Percentiles rank a stretch among this genome's conserved stretches.
phyloP scores from a whole-genome alignment of 2,113 vertebrate species.

The Melanerpes formicivorus region DNA sequence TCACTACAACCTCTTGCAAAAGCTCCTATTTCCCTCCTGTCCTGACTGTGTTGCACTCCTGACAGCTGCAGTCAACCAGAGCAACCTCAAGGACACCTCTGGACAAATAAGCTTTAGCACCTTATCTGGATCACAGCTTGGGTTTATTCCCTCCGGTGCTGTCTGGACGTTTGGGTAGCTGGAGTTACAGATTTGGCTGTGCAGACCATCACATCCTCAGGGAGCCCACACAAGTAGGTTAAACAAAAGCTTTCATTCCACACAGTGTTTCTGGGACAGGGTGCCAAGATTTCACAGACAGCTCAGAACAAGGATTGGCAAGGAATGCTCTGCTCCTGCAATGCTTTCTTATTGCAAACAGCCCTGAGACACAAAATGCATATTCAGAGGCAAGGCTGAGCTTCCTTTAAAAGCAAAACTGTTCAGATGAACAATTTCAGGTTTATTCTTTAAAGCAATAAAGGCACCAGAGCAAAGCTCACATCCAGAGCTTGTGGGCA shows the following conservation, averaged over 20 bases:
- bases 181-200: background rate
- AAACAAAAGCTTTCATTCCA: conserved; percentile 57
- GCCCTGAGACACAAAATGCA: background rate
- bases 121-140: background rate
- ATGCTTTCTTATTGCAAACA: conserved; percentile 21
- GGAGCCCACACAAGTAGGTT: conserved; percentile 66
- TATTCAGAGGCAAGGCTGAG: background rate
- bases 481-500: background rate
- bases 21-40: background rate
- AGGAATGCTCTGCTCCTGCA: conserved; percentile 8
- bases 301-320: conserved; percentile 27
- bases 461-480: background rate
- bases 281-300: conserved; percentile 30
- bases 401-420: background rate
- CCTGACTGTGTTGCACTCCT: background rate
- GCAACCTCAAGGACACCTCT: background rate
- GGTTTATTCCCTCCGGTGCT: background rate
- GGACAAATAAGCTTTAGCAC: background rate
- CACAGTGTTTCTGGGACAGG: background rate
- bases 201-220: conserved; percentile 2
- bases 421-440: background rate
- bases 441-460: background rate
- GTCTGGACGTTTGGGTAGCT: background rate
- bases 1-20: no score
- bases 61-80: background rate